Percentiles rank a stretch among this genome's conserved stretches.
Evolutionary conservation across 2,888 invertebrate genomes (phyloP).

Genomic region (Acleris emargana): DNA sequence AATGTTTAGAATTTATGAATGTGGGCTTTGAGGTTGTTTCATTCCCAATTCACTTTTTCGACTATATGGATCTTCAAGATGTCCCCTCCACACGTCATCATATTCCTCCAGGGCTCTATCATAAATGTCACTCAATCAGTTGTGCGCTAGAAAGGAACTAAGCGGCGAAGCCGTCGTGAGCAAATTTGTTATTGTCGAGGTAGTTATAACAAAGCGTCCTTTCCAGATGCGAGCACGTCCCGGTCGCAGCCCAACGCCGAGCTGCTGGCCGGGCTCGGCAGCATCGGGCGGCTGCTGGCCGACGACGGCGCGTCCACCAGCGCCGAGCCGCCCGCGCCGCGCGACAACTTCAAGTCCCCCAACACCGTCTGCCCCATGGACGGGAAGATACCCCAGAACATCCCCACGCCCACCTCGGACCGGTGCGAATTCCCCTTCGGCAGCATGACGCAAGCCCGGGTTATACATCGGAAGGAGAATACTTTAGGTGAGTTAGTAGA

Average conservation of each 20-base stretch:
- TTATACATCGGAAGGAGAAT: conserved; percentile 90
- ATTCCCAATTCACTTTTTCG: no score
- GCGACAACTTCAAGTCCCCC: conserved; percentile 88
- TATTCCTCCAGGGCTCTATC: no score
- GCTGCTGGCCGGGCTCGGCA: conserved; percentile 67
- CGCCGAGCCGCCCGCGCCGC: conserved; percentile 69
- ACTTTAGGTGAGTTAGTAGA: conserved; percentile 66
- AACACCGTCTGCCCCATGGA: conserved; percentile 95
- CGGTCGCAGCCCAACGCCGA: conserved; percentile 64
- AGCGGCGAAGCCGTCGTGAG: no score
- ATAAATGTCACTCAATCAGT: no score
- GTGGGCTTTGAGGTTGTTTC: no score
- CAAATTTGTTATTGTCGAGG: no score
- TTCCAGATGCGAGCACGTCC: conserved; percentile 67
- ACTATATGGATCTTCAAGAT: no score
- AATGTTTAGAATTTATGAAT: no score
- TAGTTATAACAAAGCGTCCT: no score
- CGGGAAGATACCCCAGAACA: conserved; percentile 86
- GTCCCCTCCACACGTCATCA: no score
- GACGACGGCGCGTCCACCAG: conserved; percentile 56
- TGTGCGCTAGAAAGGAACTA: no score
- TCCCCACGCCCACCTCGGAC: conserved; percentile 82
- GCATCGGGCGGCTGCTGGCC: conserved; percentile 64
- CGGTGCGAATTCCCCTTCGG: conserved; percentile 91
- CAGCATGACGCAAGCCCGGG: conserved; percentile 95